Conservation (phyloP, 2,888 invertebrate species). For the Drosophila vallismaia region DNA sequence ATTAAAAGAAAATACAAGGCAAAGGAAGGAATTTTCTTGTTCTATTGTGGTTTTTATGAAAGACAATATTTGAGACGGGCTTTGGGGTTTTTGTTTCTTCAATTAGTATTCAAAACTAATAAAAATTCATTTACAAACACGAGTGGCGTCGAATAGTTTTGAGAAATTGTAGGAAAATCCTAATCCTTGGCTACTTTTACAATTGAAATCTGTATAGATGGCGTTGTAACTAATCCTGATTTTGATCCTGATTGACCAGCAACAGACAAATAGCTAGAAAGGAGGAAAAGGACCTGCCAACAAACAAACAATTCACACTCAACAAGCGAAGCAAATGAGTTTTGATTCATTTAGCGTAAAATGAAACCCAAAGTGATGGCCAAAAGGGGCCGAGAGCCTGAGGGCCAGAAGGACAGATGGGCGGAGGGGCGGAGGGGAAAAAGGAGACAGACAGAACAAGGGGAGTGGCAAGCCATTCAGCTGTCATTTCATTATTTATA, state of each 20-base stretch:
- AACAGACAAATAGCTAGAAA: conserved; percentile 6
- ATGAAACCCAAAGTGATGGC: conserved; percentile 25
- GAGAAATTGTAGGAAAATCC: neutral
- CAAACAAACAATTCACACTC: conserved; percentile 49
- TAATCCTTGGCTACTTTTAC: neutral
- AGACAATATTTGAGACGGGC: too few species aligned
- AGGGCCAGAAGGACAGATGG: neutral
- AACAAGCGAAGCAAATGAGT: conserved; percentile 68
- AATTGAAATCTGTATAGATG: conserved; percentile 1
- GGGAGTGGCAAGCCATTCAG: conserved; percentile 51
- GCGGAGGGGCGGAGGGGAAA: neutral
- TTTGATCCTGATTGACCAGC: conserved; percentile 38
- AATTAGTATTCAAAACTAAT: too few species aligned
- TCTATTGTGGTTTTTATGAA: too few species aligned
- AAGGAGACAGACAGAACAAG: neutral
- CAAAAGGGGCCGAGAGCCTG: too few species aligned
- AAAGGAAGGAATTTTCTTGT: too few species aligned
- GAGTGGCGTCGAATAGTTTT: too few species aligned
- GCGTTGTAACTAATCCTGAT: conserved; percentile 16
- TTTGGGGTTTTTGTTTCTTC: too few species aligned
- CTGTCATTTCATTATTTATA: conserved; percentile 79
- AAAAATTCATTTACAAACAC: too few species aligned
- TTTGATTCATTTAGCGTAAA: conserved; percentile 59
- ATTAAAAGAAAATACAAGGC: neutral
- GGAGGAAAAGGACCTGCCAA: conserved; percentile 5